A percentile compares a stretch with the other conserved stretches of the same genome.
phyloP scores from a whole-genome alignment of 2,797 vertebrate genomes.

The Hippoglossus hippoglossus region DNA sequence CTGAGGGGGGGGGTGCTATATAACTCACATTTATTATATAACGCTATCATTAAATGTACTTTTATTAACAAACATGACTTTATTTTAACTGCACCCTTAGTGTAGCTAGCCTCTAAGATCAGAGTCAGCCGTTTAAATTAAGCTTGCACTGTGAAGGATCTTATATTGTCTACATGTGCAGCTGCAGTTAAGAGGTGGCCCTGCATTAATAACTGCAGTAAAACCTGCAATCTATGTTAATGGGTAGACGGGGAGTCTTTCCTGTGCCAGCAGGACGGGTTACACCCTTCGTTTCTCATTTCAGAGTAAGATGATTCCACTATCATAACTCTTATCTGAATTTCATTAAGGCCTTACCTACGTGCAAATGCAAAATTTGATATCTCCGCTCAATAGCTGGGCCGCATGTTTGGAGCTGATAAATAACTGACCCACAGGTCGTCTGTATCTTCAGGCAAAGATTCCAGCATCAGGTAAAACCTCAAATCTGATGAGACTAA shows the following conservation, averaged over 20 bases:
- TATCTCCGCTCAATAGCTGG: constrained; percentile 19
- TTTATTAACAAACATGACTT: constrained; percentile 2
- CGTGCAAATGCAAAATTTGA: constrained; percentile 14
- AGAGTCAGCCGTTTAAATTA: constrained; percentile 25
- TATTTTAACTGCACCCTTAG: constrained; percentile 15
- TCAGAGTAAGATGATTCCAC: constrained; percentile 29
- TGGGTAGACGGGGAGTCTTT: constrained; percentile 25
- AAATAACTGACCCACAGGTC: constrained; percentile 11
- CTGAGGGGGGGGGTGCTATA: too few relatives aligned
- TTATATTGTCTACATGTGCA: constrained; percentile 27
- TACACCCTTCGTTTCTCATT: constrained; percentile 26
- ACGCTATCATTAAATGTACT: background rate
- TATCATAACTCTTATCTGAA: constrained; percentile 30
- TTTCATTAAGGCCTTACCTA: constrained; percentile 17
- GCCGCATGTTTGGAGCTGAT: constrained; percentile 11
- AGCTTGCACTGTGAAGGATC: constrained; percentile 31
- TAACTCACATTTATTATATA: too few relatives aligned
- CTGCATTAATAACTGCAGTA: constrained; percentile 51
- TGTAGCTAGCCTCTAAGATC: constrained; percentile 17
- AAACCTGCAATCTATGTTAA: constrained; percentile 39
- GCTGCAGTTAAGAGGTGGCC: constrained; percentile 42
- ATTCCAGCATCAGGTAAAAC: too few relatives aligned
- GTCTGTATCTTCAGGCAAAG: too few relatives aligned
- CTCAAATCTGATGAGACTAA: constrained; percentile 2
- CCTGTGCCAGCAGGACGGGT: constrained; percentile 21